phyloP scores from a whole-genome alignment of 2,888 invertebrate genomes.

The Cerastoderma edule region DNA sequence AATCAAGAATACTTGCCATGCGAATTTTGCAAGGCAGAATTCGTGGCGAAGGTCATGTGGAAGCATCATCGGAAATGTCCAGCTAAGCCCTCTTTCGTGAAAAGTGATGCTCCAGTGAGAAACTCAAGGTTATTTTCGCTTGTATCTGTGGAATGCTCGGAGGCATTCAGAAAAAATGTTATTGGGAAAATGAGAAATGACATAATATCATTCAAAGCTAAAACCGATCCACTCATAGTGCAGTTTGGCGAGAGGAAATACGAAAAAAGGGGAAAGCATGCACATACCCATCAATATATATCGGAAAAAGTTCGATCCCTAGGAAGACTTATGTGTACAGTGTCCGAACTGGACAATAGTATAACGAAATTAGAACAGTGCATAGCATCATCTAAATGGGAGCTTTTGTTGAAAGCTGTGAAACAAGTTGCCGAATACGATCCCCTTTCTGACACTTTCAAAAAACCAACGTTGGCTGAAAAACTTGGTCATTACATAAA shows the following conservation, averaged over 20 bases:
- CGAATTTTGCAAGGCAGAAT: constrained; percentile 10
- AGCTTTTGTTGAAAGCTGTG: not conserved
- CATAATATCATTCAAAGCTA: not conserved
- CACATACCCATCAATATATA: not conserved
- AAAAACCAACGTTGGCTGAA: not conserved
- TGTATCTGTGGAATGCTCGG: not conserved
- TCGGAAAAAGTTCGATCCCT: not conserved
- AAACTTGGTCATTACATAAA: not conserved
- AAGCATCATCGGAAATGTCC: constrained; percentile 20
- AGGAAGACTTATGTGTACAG: not conserved
- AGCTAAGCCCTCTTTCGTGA: not conserved
- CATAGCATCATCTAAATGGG: not conserved
- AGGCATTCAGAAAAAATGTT: not conserved
- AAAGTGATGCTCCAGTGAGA: constrained; percentile 16
- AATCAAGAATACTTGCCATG: constrained; percentile 4
- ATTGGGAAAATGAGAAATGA: not conserved
- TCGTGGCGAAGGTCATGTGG: constrained; percentile 25
- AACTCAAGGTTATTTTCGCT: constrained; percentile 18
- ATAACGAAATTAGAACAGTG: not conserved
- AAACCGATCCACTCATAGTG: not conserved
- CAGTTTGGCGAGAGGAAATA: not conserved
- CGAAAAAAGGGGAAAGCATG: not conserved
- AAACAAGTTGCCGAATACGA: not conserved
- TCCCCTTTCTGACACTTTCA: not conserved
- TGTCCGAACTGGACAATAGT: not conserved